phyloP scores from a whole-genome alignment of 1,140 invertebrate species.

The Sweltsa coloradensis region DNA sequence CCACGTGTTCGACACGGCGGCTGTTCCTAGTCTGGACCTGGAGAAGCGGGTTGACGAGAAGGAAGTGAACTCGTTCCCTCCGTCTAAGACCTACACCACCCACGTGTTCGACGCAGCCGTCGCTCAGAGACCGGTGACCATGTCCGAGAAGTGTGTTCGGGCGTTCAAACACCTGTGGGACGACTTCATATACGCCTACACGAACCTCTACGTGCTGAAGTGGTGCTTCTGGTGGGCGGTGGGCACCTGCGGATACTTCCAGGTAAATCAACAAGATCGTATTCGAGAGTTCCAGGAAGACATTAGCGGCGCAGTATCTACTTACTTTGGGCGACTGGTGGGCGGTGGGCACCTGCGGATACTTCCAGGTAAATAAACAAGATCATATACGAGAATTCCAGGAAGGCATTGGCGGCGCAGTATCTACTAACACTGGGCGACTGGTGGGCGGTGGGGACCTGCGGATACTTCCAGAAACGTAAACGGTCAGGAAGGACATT shows the following conservation, averaged over 20 bases:
- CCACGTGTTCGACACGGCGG: too few species aligned
- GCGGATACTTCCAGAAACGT: slow-evolving; percentile 72
- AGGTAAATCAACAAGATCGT: too few species aligned
- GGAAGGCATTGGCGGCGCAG: too few species aligned
- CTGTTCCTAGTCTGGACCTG: too few species aligned
- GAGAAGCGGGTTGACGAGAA: too few species aligned
- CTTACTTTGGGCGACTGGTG: slow-evolving; percentile 83
- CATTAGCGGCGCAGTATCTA: too few species aligned
- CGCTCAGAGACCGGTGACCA: neutral
- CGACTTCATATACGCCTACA: slow-evolving; percentile 60
- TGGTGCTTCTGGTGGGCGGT: slow-evolving; percentile 82
- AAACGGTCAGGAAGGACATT: too few species aligned
- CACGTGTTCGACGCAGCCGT: too few species aligned
- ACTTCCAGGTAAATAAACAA: slow-evolving; percentile 54
- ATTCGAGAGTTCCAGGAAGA: too few species aligned
- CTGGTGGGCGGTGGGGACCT: slow-evolving; percentile 69
- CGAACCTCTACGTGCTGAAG: slow-evolving; percentile 54
- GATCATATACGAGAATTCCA: too few species aligned
- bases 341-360: slow-evolving; percentile 63
- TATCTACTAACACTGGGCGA: slow-evolving; percentile 73
- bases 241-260: slow-evolving; percentile 65
- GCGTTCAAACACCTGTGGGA: slow-evolving; percentile 37
- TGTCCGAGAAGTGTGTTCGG: neutral
- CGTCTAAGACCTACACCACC: too few species aligned
- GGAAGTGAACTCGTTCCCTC: too few species aligned